A percentile compares a stretch with the other conserved stretches of the same genome.
Conservation (phyloP, 2,888 invertebrate species). For the Plebejus argus region DNA sequence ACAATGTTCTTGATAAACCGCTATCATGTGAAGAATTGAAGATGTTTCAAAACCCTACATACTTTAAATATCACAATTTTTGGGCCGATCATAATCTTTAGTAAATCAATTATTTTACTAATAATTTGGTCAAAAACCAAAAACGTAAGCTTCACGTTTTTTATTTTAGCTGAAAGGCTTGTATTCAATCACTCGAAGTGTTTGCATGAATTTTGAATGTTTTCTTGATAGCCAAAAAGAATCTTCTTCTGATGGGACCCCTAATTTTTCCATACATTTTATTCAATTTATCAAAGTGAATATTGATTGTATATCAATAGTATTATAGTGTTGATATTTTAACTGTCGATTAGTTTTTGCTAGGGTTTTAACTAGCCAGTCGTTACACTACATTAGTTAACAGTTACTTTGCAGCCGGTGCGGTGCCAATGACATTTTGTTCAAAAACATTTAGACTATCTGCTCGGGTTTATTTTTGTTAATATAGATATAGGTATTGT, state of each 20-base stretch:
- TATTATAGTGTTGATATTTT: not conserved
- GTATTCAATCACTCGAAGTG: no score
- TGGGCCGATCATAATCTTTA: no score
- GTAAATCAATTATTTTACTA: no score
- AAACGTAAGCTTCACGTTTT: no score
- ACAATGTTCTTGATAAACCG: not conserved
- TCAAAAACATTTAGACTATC: slow-evolving; percentile 5
- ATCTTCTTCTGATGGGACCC: not conserved
- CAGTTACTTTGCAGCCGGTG: not conserved
- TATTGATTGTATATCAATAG: not conserved
- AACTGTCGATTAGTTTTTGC: not conserved
- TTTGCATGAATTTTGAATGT: not conserved
- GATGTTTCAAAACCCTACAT: not conserved
- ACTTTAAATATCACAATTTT: not conserved
- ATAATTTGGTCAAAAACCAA: no score
- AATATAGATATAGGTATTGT: not conserved
- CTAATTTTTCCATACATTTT: not conserved
- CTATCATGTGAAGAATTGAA: not conserved
- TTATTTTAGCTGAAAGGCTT: no score
- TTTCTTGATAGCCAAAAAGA: not conserved
- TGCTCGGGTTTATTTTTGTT: slow-evolving; percentile 7
- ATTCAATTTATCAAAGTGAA: not conserved
- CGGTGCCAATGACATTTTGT: slow-evolving; percentile 15
- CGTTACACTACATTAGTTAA: not conserved
- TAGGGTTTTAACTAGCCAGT: not conserved